Conservation (phyloP, 1,140 invertebrate species). For the Platyscapa corneri region DNA sequence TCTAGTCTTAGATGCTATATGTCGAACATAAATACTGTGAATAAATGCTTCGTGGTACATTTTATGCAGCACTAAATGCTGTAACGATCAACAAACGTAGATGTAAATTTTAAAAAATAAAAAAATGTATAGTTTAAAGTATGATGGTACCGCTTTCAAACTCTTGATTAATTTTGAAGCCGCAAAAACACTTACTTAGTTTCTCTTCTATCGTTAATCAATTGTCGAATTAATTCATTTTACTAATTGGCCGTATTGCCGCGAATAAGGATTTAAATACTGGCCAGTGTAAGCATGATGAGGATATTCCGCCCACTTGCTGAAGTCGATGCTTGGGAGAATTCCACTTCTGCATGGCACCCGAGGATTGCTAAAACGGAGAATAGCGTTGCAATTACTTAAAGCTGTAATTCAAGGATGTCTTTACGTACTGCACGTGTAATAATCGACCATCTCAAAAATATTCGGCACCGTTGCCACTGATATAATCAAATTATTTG, state of each 20-base stretch:
- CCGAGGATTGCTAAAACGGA: constrained; percentile 84
- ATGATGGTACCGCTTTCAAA: background rate
- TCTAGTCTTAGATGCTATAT: background rate
- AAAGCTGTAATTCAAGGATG: background rate
- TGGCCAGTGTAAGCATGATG: constrained; percentile 28
- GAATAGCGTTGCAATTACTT: constrained; percentile 49
- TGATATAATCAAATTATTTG: too few species aligned
- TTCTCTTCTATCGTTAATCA: constrained; percentile 12
- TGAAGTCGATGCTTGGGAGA: constrained; percentile 88
- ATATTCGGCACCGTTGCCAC: too few species aligned
- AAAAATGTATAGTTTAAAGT: background rate
- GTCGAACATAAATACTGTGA: background rate
- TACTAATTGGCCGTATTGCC: constrained; percentile 42
- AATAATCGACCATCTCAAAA: too few species aligned
- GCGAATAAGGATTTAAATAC: constrained; percentile 12
- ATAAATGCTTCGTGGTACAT: constrained; percentile 25
- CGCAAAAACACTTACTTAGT: background rate
- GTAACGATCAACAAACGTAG: background rate
- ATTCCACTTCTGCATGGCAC: constrained; percentile 91
- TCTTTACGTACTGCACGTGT: too few species aligned
- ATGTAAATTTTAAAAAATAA: background rate
- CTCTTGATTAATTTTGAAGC: background rate
- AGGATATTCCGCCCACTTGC: constrained; percentile 88
- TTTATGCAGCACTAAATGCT: background rate
- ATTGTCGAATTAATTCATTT: constrained; percentile 25